Base-by-base conservation (phyloP, 2,797 vertebrate species). In the Silurus aristotelis region DNA sequence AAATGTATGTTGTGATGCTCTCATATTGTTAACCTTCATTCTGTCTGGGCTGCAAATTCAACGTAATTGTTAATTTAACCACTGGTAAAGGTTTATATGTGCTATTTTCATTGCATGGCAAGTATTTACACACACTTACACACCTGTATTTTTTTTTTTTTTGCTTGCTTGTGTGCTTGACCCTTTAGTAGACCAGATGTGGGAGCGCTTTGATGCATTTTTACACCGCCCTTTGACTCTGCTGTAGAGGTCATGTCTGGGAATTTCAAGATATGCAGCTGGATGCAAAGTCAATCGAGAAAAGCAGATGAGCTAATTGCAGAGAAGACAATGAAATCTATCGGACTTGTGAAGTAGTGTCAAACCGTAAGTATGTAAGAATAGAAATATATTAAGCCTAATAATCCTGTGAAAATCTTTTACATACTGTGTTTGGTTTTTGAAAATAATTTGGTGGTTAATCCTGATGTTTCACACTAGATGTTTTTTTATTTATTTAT, bases 111-210 rank as follows among this genome's bases (percentile, higher is more conserved):
- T 58, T 76, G 15, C 73, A 4, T 55, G 46, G 4, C 27, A 7
- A 48, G 64, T 61, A 56, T 38, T 70, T 46, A 83, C 2, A 7
- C 48, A 38, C 85, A 56, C 25, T 38, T 46, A 76, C 66, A 67
- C 82, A 81, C 61, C 77, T 87, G 63, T 76, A 55, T 68, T 77
- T 88, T 80, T 70, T n/a, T n/a, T 58, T 68, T 77, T 88, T 80
- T 70, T 58, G 46, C 63, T 84, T n/a, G 1, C 15, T n/a, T 52
- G 6, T 48, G 72, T 77, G 19, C 27, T 61, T 85, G 63, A 58
- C 77, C 84, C 19, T 27, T 86, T 7, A 72, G 60, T 56, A 82
- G 78, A 87, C 56, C 89, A 89, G 87, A 86, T 88, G 87, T 86
- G 55, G 43, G 13, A 13, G 52, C 1, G 13, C 84, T 88, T 89